Conservation (phyloP, 2,888 invertebrate genomes). For the Baronia brevicornis region DNA sequence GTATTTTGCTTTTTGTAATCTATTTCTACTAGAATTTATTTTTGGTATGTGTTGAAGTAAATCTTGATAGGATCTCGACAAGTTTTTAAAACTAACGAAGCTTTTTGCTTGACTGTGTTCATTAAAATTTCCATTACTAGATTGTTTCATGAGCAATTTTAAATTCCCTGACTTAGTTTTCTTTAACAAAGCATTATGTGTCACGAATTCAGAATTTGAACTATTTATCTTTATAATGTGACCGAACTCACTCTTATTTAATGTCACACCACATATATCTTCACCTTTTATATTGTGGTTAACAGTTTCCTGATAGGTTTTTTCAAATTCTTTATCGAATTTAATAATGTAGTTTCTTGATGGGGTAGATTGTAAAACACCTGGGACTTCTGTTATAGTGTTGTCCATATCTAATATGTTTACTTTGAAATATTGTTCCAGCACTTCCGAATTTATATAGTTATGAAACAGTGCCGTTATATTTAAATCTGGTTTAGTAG, state of each 20-base stretch:
- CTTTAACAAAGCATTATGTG: conserved; percentile 35
- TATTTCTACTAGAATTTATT: no score
- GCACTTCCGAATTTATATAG: conserved; percentile 4
- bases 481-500: no score
- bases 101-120: no score
- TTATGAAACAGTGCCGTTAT: background rate
- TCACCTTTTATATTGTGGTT: conserved; percentile 25
- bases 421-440: conserved; percentile 25
- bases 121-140: no score
- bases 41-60: no score
- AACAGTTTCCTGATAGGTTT: conserved; percentile 27
- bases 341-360: conserved; percentile 42
- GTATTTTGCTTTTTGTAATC: no score
- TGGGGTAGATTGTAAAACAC: conserved; percentile 34
- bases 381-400: conserved; percentile 26
- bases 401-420: conserved; percentile 26
- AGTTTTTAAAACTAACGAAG: no score
- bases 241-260: conserved; percentile 37
- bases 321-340: conserved; percentile 54
- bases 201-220: conserved; percentile 23
- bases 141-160: conserved; percentile 31
- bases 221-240: conserved; percentile 33
- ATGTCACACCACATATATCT: conserved; percentile 27
- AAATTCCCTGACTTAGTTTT: conserved; percentile 40
- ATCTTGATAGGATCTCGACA: conserved; percentile 24